A percentile compares a stretch with the other conserved stretches of the same genome.
phyloP scores from a whole-genome alignment of 2,113 vertebrate genomes.

The Siphamia tubifer region DNA sequence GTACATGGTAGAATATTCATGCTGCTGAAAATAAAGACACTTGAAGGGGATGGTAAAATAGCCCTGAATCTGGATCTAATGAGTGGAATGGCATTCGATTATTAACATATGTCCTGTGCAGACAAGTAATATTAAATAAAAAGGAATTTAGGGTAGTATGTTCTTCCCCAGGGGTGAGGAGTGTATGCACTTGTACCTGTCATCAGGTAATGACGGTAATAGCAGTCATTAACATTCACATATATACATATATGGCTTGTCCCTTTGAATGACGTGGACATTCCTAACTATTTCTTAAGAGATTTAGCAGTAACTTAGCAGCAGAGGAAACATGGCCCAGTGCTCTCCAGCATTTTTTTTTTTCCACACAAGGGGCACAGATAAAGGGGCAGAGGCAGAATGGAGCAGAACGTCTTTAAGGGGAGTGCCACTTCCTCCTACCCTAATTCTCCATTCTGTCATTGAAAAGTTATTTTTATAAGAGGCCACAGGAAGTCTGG shows the following conservation, averaged over 20 bases:
- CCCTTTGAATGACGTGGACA: background rate
- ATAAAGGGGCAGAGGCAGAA: constrained; percentile 35
- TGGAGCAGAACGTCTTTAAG: constrained; percentile 37
- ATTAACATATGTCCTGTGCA: constrained; percentile 22
- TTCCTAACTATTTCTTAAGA: background rate
- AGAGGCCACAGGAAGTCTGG: constrained; percentile 72
- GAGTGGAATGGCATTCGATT: background rate
- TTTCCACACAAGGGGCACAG: constrained; percentile 15
- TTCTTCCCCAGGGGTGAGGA: background rate
- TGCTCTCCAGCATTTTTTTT: background rate
- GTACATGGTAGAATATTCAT: constrained; percentile 24
- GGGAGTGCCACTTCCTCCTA: constrained; percentile 72
- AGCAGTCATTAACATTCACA: background rate
- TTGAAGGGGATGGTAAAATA: background rate
- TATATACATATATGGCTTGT: background rate
- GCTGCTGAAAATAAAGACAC: constrained; percentile 40
- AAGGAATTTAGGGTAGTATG: constrained; percentile 2
- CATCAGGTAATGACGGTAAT: background rate
- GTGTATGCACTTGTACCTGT: background rate
- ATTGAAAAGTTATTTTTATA: constrained; percentile 80
- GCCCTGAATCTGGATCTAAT: background rate
- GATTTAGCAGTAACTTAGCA: constrained; percentile 4
- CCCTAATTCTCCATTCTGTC: constrained; percentile 73
- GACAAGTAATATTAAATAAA: constrained; percentile 22
- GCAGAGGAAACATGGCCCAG: constrained; percentile 10